Conservation (phyloP, 2,113 vertebrate genomes). For the Acrocephalus arundinaceus region DNA sequence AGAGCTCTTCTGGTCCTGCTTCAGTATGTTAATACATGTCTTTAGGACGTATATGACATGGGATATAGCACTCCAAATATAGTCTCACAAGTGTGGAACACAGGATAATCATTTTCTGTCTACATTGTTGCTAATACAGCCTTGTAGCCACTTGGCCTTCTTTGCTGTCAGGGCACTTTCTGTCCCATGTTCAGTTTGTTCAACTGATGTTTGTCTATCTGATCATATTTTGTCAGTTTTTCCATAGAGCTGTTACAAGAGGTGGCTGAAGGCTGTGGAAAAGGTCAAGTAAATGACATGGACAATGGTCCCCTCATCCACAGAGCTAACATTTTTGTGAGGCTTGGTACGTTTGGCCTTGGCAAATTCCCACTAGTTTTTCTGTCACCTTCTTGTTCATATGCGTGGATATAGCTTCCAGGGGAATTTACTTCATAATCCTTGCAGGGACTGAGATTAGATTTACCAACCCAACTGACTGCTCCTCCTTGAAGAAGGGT, state of each 20-base stretch:
- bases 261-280: neutral
- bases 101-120: neutral
- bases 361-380: neutral
- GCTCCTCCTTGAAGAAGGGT: neutral
- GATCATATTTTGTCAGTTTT: neutral
- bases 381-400: neutral
- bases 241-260: fast-evolving
- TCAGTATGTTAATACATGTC: neutral
- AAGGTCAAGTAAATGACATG: neutral
- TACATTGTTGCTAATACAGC: neutral
- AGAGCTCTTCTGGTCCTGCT: neutral
- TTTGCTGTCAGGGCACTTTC: neutral
- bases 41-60: neutral
- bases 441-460: neutral
- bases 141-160: neutral
- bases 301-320: neutral
- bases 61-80: neutral
- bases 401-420: neutral
- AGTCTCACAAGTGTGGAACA: neutral
- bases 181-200: neutral
- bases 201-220: neutral
- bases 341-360: neutral
- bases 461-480: neutral
- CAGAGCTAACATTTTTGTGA: neutral
- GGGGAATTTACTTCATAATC: neutral